Conservation (phyloP, 2,797 vertebrate genomes). For the Psittacula echo region DNA sequence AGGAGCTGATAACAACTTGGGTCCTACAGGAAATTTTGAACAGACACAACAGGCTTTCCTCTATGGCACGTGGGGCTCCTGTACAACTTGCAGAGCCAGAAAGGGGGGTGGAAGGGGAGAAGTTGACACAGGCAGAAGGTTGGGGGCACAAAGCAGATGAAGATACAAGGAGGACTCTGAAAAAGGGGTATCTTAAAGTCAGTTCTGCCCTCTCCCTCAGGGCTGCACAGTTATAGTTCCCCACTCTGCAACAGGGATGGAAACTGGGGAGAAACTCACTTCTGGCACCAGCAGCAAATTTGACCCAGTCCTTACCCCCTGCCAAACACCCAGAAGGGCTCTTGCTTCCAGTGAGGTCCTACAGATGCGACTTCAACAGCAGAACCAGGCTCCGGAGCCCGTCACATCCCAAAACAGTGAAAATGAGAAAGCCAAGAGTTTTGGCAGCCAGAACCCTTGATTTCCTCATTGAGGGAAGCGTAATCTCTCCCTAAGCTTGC, state of each 20-base stretch:
- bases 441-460: conserved; percentile 72
- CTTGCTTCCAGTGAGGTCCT: conserved; percentile 5
- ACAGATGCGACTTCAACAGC: neutral
- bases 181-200: neutral
- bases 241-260: neutral
- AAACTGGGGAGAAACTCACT: neutral
- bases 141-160: neutral
- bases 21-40: conserved; percentile 50
- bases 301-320: neutral
- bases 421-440: conserved; percentile 63
- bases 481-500: conserved; percentile 74
- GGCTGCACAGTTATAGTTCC: neutral
- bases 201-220: neutral
- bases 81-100: fast-evolving
- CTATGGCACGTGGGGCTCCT: neutral
- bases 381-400: conserved; percentile 26
- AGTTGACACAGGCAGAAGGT: neutral
- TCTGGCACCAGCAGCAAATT: neutral
- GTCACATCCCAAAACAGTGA: conserved; percentile 66
- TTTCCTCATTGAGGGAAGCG: conserved; percentile 75
- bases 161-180: neutral
- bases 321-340: neutral
- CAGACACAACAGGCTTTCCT: conserved; percentile 10
- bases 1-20: conserved; percentile 61
- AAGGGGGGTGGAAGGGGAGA: neutral